Evolutionary conservation across 2,113 vertebrate species (phyloP).

Genomic region (Cyphotilapia sp.): DNA sequence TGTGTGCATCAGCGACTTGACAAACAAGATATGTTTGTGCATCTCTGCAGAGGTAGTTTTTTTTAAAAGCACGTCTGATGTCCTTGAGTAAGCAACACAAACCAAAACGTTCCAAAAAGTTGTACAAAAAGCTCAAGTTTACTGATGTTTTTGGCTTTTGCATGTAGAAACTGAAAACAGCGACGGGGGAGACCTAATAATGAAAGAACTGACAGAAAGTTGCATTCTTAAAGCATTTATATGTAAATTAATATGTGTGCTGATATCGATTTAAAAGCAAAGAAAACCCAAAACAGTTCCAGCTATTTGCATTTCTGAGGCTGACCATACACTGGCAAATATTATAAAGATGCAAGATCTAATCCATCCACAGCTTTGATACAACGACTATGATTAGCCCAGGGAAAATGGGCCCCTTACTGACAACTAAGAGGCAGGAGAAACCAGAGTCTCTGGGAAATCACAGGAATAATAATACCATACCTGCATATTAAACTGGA

Average conservation of each 20-base stretch:
- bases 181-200: fast-evolving
- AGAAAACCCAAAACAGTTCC: not conserved
- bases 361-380: constrained; percentile 23
- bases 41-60: not conserved
- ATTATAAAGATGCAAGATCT: constrained; percentile 21
- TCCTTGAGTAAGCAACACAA: not conserved
- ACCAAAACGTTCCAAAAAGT: not conserved
- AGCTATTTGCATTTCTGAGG: not conserved
- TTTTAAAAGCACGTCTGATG: not conserved
- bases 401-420: constrained; percentile 22
- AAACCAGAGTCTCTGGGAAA: constrained; percentile 32
- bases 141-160: not conserved
- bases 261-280: not conserved
- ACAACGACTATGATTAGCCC: constrained; percentile 41
- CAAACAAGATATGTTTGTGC: not conserved
- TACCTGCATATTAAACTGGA: constrained; percentile 85
- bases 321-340: not conserved
- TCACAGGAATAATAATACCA: constrained; percentile 40
- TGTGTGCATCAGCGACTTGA: not conserved
- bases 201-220: not conserved
- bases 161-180: not conserved
- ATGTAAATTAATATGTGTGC: not conserved
- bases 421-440: constrained; percentile 24
- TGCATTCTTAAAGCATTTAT: not conserved
- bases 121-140: not conserved